A percentile compares a stretch with the other conserved stretches of the same genome.
These are phyloP conservation scores for Diorhabda sublineata DNA, from an alignment of 1,140 invertebrate species.

Conservation along the genomic window DNA sequence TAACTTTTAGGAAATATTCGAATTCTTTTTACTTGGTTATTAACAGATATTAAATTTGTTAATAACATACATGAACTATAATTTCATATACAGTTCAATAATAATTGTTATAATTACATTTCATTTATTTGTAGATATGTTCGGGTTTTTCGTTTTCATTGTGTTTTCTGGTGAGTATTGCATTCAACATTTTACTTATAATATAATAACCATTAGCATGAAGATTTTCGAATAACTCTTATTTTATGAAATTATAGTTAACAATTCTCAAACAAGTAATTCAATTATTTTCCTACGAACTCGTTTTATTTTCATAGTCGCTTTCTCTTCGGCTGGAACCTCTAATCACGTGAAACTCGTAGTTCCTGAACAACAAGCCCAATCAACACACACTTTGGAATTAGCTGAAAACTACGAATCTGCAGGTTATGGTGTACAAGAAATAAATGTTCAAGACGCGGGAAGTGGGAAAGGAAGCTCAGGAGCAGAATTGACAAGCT, in stretches of 20 bases:
- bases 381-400: slow-evolving; percentile 12
- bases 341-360: slow-evolving; percentile 11
- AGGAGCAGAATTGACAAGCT: slow-evolving; percentile 32
- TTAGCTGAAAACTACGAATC: slow-evolving; percentile 14
- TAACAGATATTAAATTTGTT: too few species aligned
- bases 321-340: slow-evolving; percentile 15
- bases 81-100: too few species aligned
- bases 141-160: slow-evolving; percentile 28
- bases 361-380: slow-evolving; percentile 29
- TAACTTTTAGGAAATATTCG: too few species aligned
- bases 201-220: too few species aligned
- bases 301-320: slow-evolving; percentile 13
- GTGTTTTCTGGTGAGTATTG: slow-evolving; percentile 24
- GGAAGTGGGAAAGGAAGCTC: slow-evolving; percentile 13
- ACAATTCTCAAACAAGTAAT: too few species aligned
- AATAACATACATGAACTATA: too few species aligned
- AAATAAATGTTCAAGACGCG: not conserved
- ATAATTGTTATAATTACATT: not conserved
- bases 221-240: too few species aligned
- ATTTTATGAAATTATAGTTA: too few species aligned
- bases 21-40: too few species aligned
- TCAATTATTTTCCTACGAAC: too few species aligned
- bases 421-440: not conserved
- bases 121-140: slow-evolving; percentile 18
- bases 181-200: too few species aligned